Conservation (phyloP, 1,140 invertebrate genomes). For the Stenopsyche tienmushanensis region DNA sequence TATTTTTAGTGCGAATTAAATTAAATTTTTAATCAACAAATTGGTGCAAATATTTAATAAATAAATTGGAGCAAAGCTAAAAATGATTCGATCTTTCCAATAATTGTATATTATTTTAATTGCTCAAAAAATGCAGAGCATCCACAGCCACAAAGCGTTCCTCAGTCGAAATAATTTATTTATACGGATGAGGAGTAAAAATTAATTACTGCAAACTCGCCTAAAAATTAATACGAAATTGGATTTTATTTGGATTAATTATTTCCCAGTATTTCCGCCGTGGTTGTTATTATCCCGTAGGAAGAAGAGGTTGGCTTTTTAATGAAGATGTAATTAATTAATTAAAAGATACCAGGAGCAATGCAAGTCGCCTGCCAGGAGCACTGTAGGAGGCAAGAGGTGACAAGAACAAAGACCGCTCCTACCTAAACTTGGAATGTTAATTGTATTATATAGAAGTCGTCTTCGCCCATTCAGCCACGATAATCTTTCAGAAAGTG, state of each 20-base stretch:
- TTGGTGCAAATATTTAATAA: too few species aligned
- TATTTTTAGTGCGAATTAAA: too few species aligned
- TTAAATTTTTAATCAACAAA: too few species aligned
- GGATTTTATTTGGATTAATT: background rate
- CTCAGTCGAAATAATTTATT: too few species aligned
- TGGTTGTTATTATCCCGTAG: background rate
- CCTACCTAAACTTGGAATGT: constrained; percentile 2
- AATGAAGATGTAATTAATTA: constrained; percentile 27
- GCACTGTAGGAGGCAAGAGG: constrained; percentile 10
- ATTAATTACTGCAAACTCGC: background rate
- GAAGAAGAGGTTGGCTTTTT: background rate
- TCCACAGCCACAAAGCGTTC: too few species aligned
- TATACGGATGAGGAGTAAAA: background rate
- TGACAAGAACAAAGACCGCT: constrained; percentile 24
- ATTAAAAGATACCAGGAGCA: constrained; percentile 26
- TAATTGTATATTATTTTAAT: too few species aligned
- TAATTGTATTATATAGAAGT: constrained; percentile 28
- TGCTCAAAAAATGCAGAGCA: too few species aligned
- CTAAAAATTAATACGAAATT: background rate
- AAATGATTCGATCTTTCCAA: too few species aligned
- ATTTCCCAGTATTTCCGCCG: background rate
- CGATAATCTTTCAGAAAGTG: too few species aligned
- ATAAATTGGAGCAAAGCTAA: too few species aligned
- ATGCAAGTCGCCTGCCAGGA: background rate
- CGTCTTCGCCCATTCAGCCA: too few species aligned